Conservation (phyloP, 2,113 vertebrate species). For the Seriola aureovittata region DNA sequence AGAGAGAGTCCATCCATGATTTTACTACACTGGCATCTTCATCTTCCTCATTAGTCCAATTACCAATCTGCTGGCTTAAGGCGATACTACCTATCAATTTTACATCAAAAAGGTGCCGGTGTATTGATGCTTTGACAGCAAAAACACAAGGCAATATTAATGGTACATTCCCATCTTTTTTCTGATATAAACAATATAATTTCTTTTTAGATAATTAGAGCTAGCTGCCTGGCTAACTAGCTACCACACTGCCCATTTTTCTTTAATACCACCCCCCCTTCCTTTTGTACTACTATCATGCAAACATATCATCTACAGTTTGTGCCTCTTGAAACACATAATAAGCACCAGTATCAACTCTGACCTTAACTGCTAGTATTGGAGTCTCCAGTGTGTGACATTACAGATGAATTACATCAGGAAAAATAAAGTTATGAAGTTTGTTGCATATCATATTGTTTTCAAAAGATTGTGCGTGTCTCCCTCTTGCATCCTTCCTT, state of each 20-base stretch:
- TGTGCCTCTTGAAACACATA: slow-evolving; percentile 48
- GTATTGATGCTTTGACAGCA: slow-evolving; percentile 34
- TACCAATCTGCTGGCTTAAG: slow-evolving; percentile 30
- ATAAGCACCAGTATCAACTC: slow-evolving; percentile 46
- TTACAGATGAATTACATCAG: slow-evolving; percentile 5
- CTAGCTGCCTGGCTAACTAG: not conserved
- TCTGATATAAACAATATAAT: not conserved
- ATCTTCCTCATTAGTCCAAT: not conserved
- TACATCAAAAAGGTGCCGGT: slow-evolving; percentile 32
- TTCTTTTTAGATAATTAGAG: not conserved
- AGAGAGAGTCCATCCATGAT: not conserved
- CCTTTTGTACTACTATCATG: slow-evolving; percentile 55
- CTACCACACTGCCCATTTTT: slow-evolving; percentile 4
- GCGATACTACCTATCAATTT: not conserved
- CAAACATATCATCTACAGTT: slow-evolving; percentile 50
- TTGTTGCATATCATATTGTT: slow-evolving; percentile 56
- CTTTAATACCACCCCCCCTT: not conserved
- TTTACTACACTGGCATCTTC: not conserved
- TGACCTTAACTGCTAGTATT: slow-evolving; percentile 18
- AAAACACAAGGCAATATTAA: slow-evolving; percentile 48
- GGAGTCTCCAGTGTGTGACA: slow-evolving; percentile 31
- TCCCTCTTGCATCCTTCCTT: not conserved
- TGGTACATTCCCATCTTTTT: slow-evolving; percentile 41
- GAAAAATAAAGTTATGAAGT: slow-evolving; percentile 25
- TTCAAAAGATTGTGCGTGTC: slow-evolving; percentile 6